Evolutionary conservation across 1,140 invertebrate genomes (phyloP), one percentile per base, ranked within the genome.

Genomic region (Scaptomyza pallida): DNA sequence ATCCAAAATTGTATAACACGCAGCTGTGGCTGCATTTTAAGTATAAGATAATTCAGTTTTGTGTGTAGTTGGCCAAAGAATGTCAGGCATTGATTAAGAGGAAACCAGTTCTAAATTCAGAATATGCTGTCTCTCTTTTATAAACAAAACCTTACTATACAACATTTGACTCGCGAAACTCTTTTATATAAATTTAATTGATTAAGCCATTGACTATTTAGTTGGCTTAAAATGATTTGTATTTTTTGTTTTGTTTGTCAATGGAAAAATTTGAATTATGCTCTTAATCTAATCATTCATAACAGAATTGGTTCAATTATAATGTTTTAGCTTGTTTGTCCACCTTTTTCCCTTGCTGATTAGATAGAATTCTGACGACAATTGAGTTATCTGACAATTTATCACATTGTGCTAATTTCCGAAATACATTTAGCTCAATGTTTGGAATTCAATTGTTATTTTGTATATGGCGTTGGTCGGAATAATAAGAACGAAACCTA

Each of bases 11-110:
- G n/a, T n/a, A n/a, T 30, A 37, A 43, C 48, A 45, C 40, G 26
- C 60, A 63, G 60, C 40, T 40, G 30, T 48, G 6, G 40, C 41
- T 50, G 19, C 26, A 41, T 26, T 13, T 47, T 15, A 26, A 9
- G 5, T 13, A 15, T 30, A 12, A 37, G 33, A 52, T 52, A 3
- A 15, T 37, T 21, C 19, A 21, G 5, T 48, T 26, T 48, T 13
- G 33, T 33, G 15, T 13, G 6, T 37, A 13, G 12, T 37, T n/a
- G 13, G 17, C 13, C n/a, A 6, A 15, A 47, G 6, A 47, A 47
- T 15, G n/a, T 8, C 21, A 23, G 45, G 26, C 23, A n/a, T 47
- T 8, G n/a, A 15, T 8, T 5, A 47, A 17, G 3, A 47, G 2
- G 1, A 45, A 52, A 52, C 50, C 50, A 40, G 50, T 52, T 52